These are phyloP conservation scores for Gouania willdenowi DNA, from an alignment of 2,797 vertebrate species.

Conservation along the genomic window DNA sequence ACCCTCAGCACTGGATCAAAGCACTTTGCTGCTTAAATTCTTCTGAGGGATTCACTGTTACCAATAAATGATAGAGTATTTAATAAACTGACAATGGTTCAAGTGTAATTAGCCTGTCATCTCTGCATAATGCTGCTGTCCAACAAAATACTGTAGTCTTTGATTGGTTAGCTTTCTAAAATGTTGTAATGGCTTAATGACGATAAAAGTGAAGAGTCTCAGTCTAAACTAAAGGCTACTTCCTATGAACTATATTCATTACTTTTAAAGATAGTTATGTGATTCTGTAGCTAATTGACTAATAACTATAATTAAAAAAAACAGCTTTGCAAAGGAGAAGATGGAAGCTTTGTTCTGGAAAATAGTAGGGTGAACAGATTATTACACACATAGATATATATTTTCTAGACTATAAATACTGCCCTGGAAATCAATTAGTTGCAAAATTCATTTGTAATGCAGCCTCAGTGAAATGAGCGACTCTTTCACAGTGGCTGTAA, in stretches of 20 bases:
- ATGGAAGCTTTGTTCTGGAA: constrained; percentile 7
- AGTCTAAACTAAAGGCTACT: constrained; percentile 19
- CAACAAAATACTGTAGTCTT: constrained; percentile 34
- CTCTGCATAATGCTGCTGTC: constrained; percentile 24
- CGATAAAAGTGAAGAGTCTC: constrained; percentile 5
- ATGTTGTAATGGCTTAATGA: constrained; percentile 28
- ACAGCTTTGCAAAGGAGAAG: constrained; percentile 1
- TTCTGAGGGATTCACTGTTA: constrained; percentile 4
- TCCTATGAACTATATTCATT: constrained; percentile 13
- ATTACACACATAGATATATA: constrained; percentile 6
- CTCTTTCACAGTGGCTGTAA: background rate
- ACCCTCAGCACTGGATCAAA: constrained; percentile 6
- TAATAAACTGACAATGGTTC: constrained; percentile 45
- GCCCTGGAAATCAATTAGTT: background rate
- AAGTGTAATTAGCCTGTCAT: constrained; percentile 44
- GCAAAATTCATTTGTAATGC: background rate
- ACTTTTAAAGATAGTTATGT: constrained; percentile 22
- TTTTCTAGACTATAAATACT: constrained; percentile 4
- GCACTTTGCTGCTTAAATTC: constrained; percentile 19
- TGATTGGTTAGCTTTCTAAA: too few species aligned
- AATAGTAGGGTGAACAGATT: constrained; percentile 9
- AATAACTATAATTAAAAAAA: constrained; percentile 27
- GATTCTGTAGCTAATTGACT: constrained; percentile 28
- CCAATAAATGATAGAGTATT: constrained; percentile 25
- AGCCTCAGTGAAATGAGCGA: background rate